Evolutionary conservation across 2,888 invertebrate species (phyloP), one percentile per base, ranked within the genome.

Genomic region (Leptopilina drosophilae): DNA sequence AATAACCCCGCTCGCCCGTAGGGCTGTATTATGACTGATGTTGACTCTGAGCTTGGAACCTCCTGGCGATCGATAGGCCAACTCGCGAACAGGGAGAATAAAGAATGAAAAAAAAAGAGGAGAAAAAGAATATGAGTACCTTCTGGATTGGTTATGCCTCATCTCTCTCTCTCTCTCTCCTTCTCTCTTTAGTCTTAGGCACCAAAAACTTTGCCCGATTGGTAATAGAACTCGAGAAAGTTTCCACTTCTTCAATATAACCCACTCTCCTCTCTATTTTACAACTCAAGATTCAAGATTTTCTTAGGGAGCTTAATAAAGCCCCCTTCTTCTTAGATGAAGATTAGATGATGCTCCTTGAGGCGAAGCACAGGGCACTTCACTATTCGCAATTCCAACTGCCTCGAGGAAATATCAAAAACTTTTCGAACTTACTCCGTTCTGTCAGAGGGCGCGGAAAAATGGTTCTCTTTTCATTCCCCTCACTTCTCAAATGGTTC

Each of bases 11-110:
- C 88, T 88, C 87, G 88, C 87, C 87, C 88, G 88, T 88, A 87
- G 89, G 88, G 86, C 87, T 89, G 90, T 90, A 91, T 91, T 91
- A 91, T 91, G 91, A 91, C 90, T 90, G 91, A 91, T 91, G 91
- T 91, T 90, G 91, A 91, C 89, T 91, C 88, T 89, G 87, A 89
- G 89, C 89, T 87, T 87, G 88, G 82, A 84, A 86, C 69, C 78
- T 81, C 84, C 81, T 84, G 85, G 80, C 85, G 86, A 87, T 86
- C 85, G 83, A 86, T 84, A 83, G 77, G 86, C 83, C 85, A 83
- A 86, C 84, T 84, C 80, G 84, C 84, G 83, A 82, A 81, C 80
- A 84, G 84, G 85, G 85, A 33, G 33, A 33, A 33, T 33, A 33
- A 33, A 33, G 33, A 33, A 33, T 33, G 33, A 33, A 33, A 33